Base-by-base conservation (phyloP, 2,888 invertebrate species). In the Tenthredo mesomela region DNA sequence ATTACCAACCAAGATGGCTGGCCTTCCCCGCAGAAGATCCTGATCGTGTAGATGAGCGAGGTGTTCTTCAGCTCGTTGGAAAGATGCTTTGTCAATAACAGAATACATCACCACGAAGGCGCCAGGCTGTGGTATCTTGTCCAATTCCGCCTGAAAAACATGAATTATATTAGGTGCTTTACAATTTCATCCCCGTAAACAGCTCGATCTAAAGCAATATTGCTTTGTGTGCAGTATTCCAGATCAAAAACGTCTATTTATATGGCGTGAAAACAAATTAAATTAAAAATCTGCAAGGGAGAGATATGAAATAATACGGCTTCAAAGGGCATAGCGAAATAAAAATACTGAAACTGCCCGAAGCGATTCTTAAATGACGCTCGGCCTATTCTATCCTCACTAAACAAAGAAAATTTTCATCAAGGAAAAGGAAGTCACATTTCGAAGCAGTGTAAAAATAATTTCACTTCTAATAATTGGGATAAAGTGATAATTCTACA, bases 41-140 rank as follows among this genome's bases (percentile, higher is more conserved):
- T 95, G 95, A 93, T 97, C 97, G 91, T 97, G 96, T 47, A 98
- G 94, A 89, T 96, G 95, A 75, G 96, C 95, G 85, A 98, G 92
- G 89, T 97, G 96, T 89, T 96, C 96, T 92, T 97, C 97, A 7
- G 97, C 97, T 89, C 96, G 95, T 92, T 96, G 96, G 94, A 97
- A 98, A 89, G 97, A 97, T 47, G 97, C 96, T 93, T 97, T 97
- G 94, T 98, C 98, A 88, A 98, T 97, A 89, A 98, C 98, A 7
- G 98, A 98, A 94, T 97, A 98, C 91, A 98, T 96, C 82, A 98
- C 96, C 65, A 98, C 95, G 93, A 97, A 98, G 10, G 98, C 98
- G 93, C 98, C 97, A 0, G 97, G 96, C 1, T 96, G 96, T 88
- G 95, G 95, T 0, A 94, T 92, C 67, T 95, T 94, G 91, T 97